phyloP scores from a whole-genome alignment of 2,797 vertebrate species.

The Myioborus melanocephalus region DNA sequence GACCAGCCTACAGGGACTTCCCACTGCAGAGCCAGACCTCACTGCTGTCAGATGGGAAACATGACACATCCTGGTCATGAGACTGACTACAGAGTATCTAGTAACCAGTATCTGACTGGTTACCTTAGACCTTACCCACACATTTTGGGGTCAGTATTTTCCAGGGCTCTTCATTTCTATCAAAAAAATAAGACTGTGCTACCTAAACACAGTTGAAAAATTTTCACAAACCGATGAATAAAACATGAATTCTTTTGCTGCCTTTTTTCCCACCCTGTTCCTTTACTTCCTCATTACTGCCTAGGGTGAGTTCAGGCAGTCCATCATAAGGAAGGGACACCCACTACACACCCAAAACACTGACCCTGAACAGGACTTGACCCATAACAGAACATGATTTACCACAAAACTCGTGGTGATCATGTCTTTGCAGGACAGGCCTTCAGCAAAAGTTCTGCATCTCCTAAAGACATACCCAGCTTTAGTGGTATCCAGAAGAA shows the following conservation, averaged over 20 bases:
- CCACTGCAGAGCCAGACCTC: background rate
- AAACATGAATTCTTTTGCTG: background rate
- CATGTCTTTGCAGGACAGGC: background rate
- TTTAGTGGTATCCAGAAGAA: background rate
- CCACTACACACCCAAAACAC: background rate
- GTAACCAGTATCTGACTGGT: background rate
- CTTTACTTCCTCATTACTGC: background rate
- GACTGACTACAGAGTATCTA: background rate
- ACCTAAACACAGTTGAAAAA: background rate
- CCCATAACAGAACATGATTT: rapidly evolving
- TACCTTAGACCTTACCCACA: background rate
- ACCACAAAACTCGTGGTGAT: background rate
- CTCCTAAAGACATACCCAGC: background rate
- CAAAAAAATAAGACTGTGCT: background rate
- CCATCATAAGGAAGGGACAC: background rate
- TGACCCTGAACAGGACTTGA: background rate
- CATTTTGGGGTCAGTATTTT: background rate
- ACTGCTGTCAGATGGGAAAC: background rate
- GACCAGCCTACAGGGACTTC: background rate
- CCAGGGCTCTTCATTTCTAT: background rate
- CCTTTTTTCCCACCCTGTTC: rapidly evolving
- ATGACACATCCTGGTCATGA: background rate
- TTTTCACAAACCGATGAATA: background rate
- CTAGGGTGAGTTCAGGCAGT: background rate
- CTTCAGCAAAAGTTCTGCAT: background rate